A percentile compares a stretch with the other conserved stretches of the same genome.
phyloP scores from a whole-genome alignment of 2,113 vertebrate species.

The Datnioides undecimradiatus region DNA sequence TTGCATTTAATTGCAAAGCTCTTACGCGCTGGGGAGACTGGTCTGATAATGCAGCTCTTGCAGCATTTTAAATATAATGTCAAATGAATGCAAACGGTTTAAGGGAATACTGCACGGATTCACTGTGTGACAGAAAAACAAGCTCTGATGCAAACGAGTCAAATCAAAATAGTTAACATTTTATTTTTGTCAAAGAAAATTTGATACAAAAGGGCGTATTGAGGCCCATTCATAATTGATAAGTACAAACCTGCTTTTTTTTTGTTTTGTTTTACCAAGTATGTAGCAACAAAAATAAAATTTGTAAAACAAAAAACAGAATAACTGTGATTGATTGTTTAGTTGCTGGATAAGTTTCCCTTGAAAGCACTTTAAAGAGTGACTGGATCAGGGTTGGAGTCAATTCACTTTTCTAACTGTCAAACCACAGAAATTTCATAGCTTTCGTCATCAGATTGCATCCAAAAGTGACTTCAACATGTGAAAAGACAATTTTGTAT shows the following conservation, averaged over 20 bases:
- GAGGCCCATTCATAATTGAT: slow-evolving; percentile 39
- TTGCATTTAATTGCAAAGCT: too few relatives aligned
- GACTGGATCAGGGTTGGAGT: slow-evolving; percentile 16
- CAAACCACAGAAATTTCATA: background rate
- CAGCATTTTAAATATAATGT: too few relatives aligned
- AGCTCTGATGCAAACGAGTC: background rate
- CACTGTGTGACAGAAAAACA: background rate
- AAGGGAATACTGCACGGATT: background rate
- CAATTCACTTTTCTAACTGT: slow-evolving; percentile 14
- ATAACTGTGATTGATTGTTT: slow-evolving; percentile 17
- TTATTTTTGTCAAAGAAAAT: slow-evolving; percentile 67
- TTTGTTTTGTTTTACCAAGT: slow-evolving; percentile 11
- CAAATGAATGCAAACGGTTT: background rate
- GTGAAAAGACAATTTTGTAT: background rate
- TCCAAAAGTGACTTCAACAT: background rate
- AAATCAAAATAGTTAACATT: slow-evolving; percentile 62
- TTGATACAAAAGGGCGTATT: slow-evolving; percentile 67
- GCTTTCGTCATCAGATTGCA: too few relatives aligned
- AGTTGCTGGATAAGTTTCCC: slow-evolving; percentile 28
- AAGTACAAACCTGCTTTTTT: slow-evolving; percentile 55
- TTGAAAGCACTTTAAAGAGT: slow-evolving; percentile 48
- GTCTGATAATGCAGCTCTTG: too few relatives aligned
- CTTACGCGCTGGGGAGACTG: too few relatives aligned
- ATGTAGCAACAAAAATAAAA: slow-evolving; percentile 19
- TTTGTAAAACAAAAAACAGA: slow-evolving; percentile 26